Evolutionary conservation across 2,888 invertebrate genomes (phyloP), one percentile per base, ranked within the genome.

Genomic region (Gonocerus acuteangulatus): DNA sequence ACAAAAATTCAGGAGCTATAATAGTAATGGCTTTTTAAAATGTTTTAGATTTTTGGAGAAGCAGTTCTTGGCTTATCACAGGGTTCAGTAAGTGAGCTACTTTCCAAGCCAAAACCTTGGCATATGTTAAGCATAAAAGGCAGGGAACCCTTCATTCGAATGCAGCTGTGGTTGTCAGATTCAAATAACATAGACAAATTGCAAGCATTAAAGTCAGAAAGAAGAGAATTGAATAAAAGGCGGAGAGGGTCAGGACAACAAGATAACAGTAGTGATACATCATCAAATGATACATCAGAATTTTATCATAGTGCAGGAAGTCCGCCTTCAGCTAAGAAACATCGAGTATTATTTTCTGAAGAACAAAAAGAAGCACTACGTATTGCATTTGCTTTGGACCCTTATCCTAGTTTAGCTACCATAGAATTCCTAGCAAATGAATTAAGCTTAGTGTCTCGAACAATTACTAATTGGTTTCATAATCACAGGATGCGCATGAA

Each of bases 401-500:
- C 96, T 0, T 97, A 99, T 75, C 99, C 99, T 0, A 95, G 93
- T 74, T 89, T 95, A 71, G 89, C 90, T 21, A 94, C 95, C 62
- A 95, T 97, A 68, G 96, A 97, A 74, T 94, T 94, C 72, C 80
- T 99, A 62, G 95, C 96, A 27, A 83, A 84, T 27, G 95, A 95
- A 74, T 78, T 99, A 60, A 89, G 87, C 7, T 80, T 99, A 42
- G 91, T 94, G 4, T 88, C 95, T 54, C 82, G 97, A 69, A 97
- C 97, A 59, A 96, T 99, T 71, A 95, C 95, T 64, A 99, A 99
- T 76, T 99, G 99, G 99, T 99, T 99, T 81, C 97, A 99, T 80
- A 99, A 99, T 75, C 96, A 99, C 74, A 85, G 99, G 70, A 99
- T 99, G 94, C 83, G 99, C 66, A 82, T 95, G 72, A 96, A 96